phyloP scores from a whole-genome alignment of 2,113 vertebrate genomes.

The Tauraco erythrolophus region DNA sequence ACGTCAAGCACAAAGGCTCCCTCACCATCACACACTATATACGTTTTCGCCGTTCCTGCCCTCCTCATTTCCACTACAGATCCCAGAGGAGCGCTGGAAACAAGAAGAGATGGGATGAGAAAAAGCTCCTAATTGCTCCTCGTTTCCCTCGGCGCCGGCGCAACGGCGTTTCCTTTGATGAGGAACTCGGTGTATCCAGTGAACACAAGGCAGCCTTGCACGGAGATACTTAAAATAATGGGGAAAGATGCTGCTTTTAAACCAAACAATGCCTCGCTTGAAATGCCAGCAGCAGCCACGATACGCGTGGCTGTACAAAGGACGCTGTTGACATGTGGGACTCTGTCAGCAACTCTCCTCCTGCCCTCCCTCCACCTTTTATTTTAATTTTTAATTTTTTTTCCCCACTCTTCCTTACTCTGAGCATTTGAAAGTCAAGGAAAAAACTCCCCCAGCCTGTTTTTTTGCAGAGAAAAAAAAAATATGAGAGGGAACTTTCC shows the following conservation, averaged over 20 bases:
- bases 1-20: background rate
- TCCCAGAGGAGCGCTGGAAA: background rate
- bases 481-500: background rate
- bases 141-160: background rate
- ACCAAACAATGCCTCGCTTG: background rate
- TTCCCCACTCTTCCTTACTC: background rate
- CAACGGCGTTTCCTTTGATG: background rate
- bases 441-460: background rate
- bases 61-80: background rate
- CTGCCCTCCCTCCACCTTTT: background rate
- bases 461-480: background rate
- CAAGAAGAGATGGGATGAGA: background rate
- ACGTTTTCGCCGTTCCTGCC: background rate
- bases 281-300: background rate
- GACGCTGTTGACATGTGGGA: background rate
- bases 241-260: constrained; percentile 51
- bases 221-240: constrained; percentile 36
- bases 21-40: rapidly evolving
- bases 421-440: background rate
- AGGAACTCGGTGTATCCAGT: background rate
- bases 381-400: background rate
- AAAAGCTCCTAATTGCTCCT: background rate
- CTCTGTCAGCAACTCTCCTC: constrained; percentile 9
- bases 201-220: background rate
- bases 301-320: background rate